These are phyloP conservation scores for fruit fly (Drosophila melanogaster) DNA, from an alignment of 1,140 invertebrate species.

Conservation along the genomic window DNA sequence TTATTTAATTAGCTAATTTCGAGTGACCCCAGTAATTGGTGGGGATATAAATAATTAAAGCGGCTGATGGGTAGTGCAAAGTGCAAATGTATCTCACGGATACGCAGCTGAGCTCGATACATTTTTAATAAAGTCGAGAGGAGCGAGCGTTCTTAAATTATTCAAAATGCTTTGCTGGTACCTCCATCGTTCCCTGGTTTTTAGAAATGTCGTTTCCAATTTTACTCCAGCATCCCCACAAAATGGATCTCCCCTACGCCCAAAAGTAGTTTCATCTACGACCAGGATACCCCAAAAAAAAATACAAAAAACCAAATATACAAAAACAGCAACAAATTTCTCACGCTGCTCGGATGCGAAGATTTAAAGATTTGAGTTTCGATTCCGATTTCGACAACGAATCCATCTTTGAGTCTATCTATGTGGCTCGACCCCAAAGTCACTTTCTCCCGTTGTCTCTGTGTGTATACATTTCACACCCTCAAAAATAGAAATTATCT, in stretches of 20 bases:
- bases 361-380: constrained; percentile 30
- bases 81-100: constrained; percentile 62
- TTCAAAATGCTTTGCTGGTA: constrained; percentile 37
- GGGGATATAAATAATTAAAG: constrained; percentile 68
- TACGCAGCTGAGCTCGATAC: constrained; percentile 51
- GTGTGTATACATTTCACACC: constrained; percentile 77
- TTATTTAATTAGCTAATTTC: constrained; percentile 76
- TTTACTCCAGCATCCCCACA: background rate
- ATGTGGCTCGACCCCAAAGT: constrained; percentile 65
- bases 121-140: constrained; percentile 60
- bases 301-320: constrained; percentile 51
- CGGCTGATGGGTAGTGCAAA: constrained; percentile 53
- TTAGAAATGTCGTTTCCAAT: constrained; percentile 17
- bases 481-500: constrained; percentile 83
- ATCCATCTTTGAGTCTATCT: constrained; percentile 41
- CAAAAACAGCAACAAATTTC: constrained; percentile 74
- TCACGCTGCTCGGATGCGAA: constrained; percentile 59
- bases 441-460: constrained; percentile 65
- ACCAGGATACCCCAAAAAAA: constrained; percentile 6
- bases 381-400: constrained; percentile 12
- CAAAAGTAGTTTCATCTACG: constrained; percentile 36
- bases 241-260: constrained; percentile 1
- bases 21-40: constrained; percentile 63
- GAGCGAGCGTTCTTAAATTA: constrained; percentile 49
- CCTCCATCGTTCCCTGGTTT: background rate